Evolutionary conservation across 2,113 vertebrate genomes (phyloP).

Genomic region (western clawed frog (Xenopus tropicalis)): DNA sequence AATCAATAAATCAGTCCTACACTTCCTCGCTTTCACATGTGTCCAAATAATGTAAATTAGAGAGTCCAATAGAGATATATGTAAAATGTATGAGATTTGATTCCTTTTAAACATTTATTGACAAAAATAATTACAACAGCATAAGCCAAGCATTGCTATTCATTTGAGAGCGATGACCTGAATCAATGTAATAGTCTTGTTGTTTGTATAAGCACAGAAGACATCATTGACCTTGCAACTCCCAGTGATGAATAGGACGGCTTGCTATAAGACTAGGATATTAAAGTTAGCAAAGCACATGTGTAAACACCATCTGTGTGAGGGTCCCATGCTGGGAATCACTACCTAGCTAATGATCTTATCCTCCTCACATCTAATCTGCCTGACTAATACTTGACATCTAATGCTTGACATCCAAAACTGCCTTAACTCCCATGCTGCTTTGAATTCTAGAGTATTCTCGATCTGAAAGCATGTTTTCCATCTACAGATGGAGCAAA

Average conservation of each 20-base stretch:
- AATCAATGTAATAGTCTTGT: background rate
- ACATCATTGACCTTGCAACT: constrained; percentile 3
- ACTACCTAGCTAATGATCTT: background rate
- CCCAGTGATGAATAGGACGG: background rate
- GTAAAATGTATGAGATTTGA: background rate
- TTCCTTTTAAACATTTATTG: background rate
- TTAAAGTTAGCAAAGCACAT: background rate
- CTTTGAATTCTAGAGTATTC: too few species aligned
- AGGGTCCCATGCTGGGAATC: background rate
- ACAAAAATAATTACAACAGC: background rate
- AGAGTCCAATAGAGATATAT: background rate
- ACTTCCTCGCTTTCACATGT: too few species aligned
- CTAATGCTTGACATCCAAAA: too few species aligned
- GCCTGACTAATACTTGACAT: background rate
- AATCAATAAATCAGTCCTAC: too few species aligned
- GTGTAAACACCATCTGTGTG: background rate
- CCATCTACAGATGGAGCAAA: too few species aligned
- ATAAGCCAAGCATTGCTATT: background rate
- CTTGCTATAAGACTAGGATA: background rate
- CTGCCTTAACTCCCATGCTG: too few species aligned
- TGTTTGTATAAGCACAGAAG: background rate
- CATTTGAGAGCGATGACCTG: background rate
- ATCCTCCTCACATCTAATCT: background rate
- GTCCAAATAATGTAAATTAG: background rate
- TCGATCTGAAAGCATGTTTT: too few species aligned